Evolutionary conservation across 2,797 vertebrate genomes (phyloP).

Genomic region (Lepidocolaptes lacrymiger): DNA sequence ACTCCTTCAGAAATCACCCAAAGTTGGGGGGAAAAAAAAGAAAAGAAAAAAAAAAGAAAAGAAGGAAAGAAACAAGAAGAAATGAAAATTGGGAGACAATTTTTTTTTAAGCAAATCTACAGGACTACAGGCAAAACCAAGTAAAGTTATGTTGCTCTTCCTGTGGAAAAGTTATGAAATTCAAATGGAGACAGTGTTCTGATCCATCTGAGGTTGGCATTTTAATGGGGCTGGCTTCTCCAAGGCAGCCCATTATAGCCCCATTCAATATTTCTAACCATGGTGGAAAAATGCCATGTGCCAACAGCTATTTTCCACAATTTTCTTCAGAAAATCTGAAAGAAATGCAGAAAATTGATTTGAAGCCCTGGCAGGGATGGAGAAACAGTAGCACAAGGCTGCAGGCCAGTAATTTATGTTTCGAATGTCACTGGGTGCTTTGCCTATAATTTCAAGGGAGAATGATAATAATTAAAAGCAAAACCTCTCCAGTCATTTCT

Average conservation of each 20-base stretch:
- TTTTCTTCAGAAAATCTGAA: constrained; percentile 78
- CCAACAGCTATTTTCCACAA: constrained; percentile 84
- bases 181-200: constrained; percentile 66
- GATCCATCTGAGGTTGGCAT: constrained; percentile 76
- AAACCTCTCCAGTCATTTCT: constrained; percentile 75
- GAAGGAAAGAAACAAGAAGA: background rate
- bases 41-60: background rate
- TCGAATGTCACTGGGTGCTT: constrained; percentile 76
- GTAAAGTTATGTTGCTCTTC: constrained; percentile 57
- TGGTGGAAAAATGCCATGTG: constrained; percentile 82
- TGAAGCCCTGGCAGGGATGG: constrained; percentile 74
- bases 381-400: constrained; percentile 80
- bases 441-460: constrained; percentile 80
- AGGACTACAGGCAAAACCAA: constrained; percentile 34
- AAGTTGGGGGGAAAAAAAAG: background rate
- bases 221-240: constrained; percentile 71
- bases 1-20: background rate
- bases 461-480: constrained; percentile 84
- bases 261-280: constrained; percentile 79
- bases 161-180: constrained; percentile 79
- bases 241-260: constrained; percentile 69
- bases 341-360: constrained; percentile 83
- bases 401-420: constrained; percentile 83
- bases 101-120: background rate
- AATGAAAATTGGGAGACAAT: background rate